phyloP scores from a whole-genome alignment of 2,888 invertebrate genomes.

The Clanis bilineata region DNA sequence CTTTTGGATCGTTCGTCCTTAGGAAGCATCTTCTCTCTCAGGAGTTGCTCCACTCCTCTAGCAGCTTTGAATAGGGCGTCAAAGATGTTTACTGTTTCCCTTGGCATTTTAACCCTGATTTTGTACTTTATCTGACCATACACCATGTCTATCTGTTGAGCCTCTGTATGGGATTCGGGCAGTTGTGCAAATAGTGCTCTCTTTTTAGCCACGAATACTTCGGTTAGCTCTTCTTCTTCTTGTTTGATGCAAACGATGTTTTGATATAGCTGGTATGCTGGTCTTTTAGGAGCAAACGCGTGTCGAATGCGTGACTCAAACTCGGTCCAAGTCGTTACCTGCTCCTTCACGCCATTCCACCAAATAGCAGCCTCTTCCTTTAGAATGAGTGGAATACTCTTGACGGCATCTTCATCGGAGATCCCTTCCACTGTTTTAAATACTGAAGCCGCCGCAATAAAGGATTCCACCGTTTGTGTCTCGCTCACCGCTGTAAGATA shows the following conservation, averaged over 20 bases:
- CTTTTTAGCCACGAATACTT: slow-evolving; percentile 26
- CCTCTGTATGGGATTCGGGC: slow-evolving; percentile 21
- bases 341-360: no score
- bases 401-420: no score
- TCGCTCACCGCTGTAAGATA: no score
- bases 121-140: slow-evolving; percentile 16
- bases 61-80: not conserved
- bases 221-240: slow-evolving; percentile 15
- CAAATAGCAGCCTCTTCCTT: no score
- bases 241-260: not conserved
- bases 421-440: no score
- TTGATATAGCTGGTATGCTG: not conserved
- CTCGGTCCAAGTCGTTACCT: no score
- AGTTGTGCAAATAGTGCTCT: slow-evolving; percentile 21
- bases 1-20: not conserved
- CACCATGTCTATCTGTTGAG: slow-evolving; percentile 28
- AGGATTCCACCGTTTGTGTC: no score
- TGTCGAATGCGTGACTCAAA: no score
- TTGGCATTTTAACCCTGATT: not conserved
- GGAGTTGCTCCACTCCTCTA: not conserved
- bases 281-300: no score
- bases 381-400: no score
- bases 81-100: not conserved
- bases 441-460: no score
- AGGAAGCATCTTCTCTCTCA: not conserved